Conservation (phyloP, 2,888 invertebrate genomes). For the Heterodera filipjevi region DNA sequence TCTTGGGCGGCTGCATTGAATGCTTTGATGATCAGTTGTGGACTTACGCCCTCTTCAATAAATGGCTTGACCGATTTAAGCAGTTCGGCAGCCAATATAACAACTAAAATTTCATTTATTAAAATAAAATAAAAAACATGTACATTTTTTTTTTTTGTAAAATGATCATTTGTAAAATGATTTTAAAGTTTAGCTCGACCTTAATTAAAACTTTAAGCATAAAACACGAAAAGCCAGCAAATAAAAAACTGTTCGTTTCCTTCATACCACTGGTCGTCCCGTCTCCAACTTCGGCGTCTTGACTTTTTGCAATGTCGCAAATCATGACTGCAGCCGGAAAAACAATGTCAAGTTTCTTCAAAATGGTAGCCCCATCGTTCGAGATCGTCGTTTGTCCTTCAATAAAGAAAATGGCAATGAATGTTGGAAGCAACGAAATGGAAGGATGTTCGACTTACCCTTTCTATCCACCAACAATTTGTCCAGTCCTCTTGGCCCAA, state of each 20-base stretch:
- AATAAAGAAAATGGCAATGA: neutral
- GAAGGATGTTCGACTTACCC: constrained; percentile 45
- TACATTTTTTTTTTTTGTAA: too few species aligned
- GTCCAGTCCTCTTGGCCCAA: constrained; percentile 98
- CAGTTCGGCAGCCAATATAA: constrained; percentile 90
- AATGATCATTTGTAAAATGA: too few species aligned
- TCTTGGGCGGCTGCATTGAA: constrained; percentile 82
- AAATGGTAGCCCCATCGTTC: constrained; percentile 98
- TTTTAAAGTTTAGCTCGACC: too few species aligned
- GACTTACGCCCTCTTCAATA: constrained; percentile 93
- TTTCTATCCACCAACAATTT: constrained; percentile 89
- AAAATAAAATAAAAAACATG: too few species aligned
- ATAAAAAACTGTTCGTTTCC: too few species aligned
- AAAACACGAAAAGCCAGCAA: too few species aligned
- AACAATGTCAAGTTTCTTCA: constrained; percentile 94
- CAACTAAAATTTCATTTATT: constrained; percentile 83
- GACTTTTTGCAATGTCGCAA: constrained; percentile 98
- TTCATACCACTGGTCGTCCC: constrained; percentile 78
- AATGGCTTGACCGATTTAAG: constrained; percentile 90
- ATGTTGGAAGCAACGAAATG: neutral
- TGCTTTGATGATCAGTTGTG: constrained; percentile 87
- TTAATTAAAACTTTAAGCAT: too few species aligned
- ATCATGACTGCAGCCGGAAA: constrained; percentile 97
- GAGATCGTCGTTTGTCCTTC: constrained; percentile 90
- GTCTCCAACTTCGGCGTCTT: constrained; percentile 79